A percentile compares a stretch with the other conserved stretches of the same genome.
These are phyloP conservation scores for Triops cancriformis DNA, from an alignment of 1,140 invertebrate species.

Conservation along the genomic window DNA sequence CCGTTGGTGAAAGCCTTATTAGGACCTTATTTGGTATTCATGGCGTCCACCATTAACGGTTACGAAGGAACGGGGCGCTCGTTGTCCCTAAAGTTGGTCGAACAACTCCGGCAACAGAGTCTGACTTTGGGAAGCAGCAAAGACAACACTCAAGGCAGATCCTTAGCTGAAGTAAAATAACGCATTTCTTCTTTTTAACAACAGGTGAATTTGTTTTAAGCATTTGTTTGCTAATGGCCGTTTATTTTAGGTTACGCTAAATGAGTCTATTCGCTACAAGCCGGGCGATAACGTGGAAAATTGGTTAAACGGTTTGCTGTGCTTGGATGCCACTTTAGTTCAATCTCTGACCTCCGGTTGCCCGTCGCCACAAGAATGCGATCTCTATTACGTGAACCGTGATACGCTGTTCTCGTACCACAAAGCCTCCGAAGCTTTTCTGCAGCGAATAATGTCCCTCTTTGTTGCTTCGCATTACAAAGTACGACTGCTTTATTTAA, in stretches of 20 bases:
- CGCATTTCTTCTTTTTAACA: neutral
- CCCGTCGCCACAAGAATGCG: constrained; percentile 77
- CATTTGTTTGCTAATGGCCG: neutral
- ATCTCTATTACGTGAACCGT: constrained; percentile 83
- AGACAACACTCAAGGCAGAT: constrained; percentile 38
- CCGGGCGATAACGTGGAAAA: constrained; percentile 76
- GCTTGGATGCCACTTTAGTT: constrained; percentile 70
- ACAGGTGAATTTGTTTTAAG: neutral
- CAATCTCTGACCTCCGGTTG: constrained; percentile 60
- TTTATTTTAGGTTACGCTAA: constrained; percentile 53
- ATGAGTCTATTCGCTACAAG: constrained; percentile 93
- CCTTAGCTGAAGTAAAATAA: constrained; percentile 43
- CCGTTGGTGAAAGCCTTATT: constrained; percentile 83
- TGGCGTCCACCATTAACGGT: constrained; percentile 95
- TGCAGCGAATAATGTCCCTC: constrained; percentile 83
- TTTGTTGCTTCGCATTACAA: constrained; percentile 98
- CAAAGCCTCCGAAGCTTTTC: constrained; percentile 86
- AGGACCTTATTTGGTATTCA: constrained; percentile 87
- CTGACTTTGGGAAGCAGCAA: constrained; percentile 28
- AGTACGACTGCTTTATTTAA: constrained; percentile 37
- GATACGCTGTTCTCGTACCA: constrained; percentile 97
- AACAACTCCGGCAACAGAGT: constrained; percentile 66
- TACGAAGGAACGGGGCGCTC: constrained; percentile 98
- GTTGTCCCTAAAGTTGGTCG: constrained; percentile 86
- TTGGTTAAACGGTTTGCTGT: constrained; percentile 88